Percentiles rank a stretch among this genome's conserved stretches.
These are phyloP conservation scores for Hydrolagus affinis DNA, from an alignment of 2,113 vertebrate genomes.

Conservation along the genomic window DNA sequence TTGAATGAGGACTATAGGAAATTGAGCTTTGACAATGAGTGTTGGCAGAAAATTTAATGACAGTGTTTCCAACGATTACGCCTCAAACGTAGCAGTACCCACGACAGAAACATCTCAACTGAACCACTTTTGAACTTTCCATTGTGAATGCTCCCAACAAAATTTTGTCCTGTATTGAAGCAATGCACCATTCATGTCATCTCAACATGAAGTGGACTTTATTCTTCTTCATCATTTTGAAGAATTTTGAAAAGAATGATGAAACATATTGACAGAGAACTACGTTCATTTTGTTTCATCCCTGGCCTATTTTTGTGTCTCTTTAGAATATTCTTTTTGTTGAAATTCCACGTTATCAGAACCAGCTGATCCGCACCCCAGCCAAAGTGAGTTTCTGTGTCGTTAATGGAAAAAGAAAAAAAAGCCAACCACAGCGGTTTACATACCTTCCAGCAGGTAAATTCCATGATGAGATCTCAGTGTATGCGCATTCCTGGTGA, in stretches of 20 bases:
- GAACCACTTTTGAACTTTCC: not conserved
- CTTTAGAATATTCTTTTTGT: constrained; percentile 91
- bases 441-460: constrained; percentile 58
- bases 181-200: not conserved
- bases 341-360: constrained; percentile 81
- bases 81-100: not conserved
- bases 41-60: too few species aligned
- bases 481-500: not conserved
- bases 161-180: not conserved
- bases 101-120: not conserved
- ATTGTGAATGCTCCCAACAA: not conserved
- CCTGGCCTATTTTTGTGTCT: not conserved
- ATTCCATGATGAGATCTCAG: not conserved
- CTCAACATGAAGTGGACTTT: not conserved
- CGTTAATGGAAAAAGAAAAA: constrained; percentile 92
- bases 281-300: not conserved
- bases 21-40: too few species aligned
- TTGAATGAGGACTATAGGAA: too few species aligned
- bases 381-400: constrained; percentile 93
- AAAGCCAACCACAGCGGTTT: constrained; percentile 90
- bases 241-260: not conserved
- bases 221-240: not conserved
- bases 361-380: constrained; percentile 65
- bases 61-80: not conserved
- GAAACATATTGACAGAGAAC: not conserved